Percentiles rank a stretch among this genome's conserved stretches.
Conservation (phyloP, 2,113 vertebrate genomes). For the Eulemur macaco region DNA sequence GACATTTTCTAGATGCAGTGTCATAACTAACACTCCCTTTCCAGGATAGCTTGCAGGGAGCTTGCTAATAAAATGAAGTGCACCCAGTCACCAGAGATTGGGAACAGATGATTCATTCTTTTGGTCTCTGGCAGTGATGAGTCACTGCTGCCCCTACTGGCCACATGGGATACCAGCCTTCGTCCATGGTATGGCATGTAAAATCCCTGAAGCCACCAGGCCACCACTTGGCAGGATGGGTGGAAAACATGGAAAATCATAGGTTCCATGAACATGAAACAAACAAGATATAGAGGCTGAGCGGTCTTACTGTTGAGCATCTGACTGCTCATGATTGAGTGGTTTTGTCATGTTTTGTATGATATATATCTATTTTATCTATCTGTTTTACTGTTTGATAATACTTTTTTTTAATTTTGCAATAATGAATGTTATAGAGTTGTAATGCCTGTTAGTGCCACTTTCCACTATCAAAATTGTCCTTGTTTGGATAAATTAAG, state of each 20-base stretch:
- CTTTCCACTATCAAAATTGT: neutral
- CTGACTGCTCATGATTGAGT: neutral
- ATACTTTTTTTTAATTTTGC: neutral
- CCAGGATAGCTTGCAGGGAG: neutral
- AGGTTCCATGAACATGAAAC: neutral
- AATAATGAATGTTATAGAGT: neutral
- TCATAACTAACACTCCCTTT: neutral
- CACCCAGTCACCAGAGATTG: neutral
- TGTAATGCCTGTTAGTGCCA: neutral
- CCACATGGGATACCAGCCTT: neutral
- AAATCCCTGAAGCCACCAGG: neutral
- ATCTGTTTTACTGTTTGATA: neutral
- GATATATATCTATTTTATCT: neutral
- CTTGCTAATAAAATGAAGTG: constrained; percentile 37
- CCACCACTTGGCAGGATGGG: neutral
- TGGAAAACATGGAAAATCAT: neutral
- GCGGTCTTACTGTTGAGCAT: neutral
- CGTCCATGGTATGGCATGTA: neutral
- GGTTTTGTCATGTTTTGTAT: neutral
- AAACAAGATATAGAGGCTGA: neutral
- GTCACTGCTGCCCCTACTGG: neutral
- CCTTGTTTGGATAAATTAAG: neutral
- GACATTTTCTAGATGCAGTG: neutral
- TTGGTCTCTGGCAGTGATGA: neutral
- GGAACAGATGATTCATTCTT: neutral